These are phyloP conservation scores for Ryuthela nishihirai DNA, from an alignment of 2,888 invertebrate genomes.

Conservation along the genomic window DNA sequence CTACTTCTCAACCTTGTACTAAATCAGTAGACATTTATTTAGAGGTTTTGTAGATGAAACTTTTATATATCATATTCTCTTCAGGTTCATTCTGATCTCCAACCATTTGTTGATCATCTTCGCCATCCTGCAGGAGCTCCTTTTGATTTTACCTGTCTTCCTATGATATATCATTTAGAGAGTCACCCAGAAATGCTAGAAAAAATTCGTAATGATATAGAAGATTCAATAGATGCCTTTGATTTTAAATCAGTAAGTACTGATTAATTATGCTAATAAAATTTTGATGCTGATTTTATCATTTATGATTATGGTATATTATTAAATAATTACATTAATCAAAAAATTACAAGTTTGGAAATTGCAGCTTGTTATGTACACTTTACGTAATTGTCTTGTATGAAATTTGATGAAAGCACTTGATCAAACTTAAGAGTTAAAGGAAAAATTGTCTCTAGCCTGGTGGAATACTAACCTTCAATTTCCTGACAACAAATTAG, in stretches of 20 bases:
- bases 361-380: too few species aligned
- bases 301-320: conserved; percentile 7
- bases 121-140: conserved; percentile 53
- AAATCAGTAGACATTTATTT: not conserved
- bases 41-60: not conserved
- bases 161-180: conserved; percentile 75
- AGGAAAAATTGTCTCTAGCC: too few species aligned
- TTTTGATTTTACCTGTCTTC: conserved; percentile 74
- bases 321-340: too few species aligned
- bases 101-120: conserved; percentile 46
- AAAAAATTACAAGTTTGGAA: too few species aligned
- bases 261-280: not conserved
- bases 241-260: conserved; percentile 41
- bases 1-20: not conserved
- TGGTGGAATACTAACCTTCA: too few species aligned
- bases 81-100: conserved; percentile 49
- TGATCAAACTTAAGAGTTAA: too few species aligned
- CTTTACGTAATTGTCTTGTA: too few species aligned
- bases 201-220: conserved; percentile 32
- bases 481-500: too few species aligned
- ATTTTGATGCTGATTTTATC: not conserved
- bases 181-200: conserved; percentile 57
- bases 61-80: conserved; percentile 3
- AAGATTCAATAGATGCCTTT: conserved; percentile 39
- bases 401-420: too few species aligned